Conservation (phyloP, 2,797 vertebrate genomes). For the Miichthys miiuy region DNA sequence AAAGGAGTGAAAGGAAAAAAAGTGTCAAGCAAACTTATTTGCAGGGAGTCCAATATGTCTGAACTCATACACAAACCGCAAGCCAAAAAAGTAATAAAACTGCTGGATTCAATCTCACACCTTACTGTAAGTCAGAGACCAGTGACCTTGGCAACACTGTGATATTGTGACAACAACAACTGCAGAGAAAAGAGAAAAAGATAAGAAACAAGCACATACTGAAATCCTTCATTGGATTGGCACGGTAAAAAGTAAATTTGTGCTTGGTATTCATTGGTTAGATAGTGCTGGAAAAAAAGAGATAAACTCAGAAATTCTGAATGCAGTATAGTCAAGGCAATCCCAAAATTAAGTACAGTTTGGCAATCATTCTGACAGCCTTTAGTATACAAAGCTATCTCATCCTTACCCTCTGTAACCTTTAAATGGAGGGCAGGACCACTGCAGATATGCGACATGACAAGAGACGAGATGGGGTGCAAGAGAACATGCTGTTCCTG, state of each 20-base stretch:
- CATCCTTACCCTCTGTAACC: conserved; percentile 29
- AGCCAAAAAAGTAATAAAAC: neutral
- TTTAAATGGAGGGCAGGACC: conserved; percentile 36
- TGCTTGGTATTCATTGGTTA: neutral
- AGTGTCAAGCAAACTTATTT: neutral
- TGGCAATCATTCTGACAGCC: conserved; percentile 6
- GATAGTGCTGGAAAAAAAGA: neutral
- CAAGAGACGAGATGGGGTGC: conserved; percentile 29
- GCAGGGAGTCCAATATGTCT: neutral
- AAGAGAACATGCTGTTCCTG: conserved; percentile 59
- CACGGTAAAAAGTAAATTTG: neutral
- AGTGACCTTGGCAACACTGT: neutral
- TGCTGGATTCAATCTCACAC: neutral
- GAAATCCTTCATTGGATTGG: neutral
- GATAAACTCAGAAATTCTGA: neutral
- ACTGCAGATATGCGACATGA: conserved; percentile 33
- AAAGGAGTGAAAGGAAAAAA: neutral
- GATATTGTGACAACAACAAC: neutral
- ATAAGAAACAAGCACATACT: neutral
- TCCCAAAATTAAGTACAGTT: neutral
- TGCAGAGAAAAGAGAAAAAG: neutral
- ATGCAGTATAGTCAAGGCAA: neutral
- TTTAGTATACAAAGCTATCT: conserved; percentile 8
- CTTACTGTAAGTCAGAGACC: neutral
- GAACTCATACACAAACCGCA: neutral